Conservation (phyloP, 1,140 invertebrate genomes). For the Eueides isabella region DNA sequence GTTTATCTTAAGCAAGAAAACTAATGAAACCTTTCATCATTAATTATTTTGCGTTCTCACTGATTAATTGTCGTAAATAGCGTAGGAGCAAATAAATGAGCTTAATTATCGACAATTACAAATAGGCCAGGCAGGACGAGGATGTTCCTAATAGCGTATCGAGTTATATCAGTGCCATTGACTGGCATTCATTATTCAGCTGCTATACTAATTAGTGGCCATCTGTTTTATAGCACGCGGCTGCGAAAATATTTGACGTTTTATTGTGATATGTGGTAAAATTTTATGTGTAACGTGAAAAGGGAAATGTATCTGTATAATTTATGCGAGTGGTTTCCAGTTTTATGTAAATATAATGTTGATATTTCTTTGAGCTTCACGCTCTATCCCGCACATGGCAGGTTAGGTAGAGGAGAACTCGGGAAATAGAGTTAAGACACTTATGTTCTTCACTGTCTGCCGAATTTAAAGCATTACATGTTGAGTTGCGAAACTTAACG, state of each 20-base stretch:
- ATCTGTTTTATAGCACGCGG: constrained; percentile 15
- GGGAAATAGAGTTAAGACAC: too few relatives aligned
- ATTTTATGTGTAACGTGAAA: neutral
- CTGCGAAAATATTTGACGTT: constrained; percentile 16
- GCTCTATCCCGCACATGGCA: too few relatives aligned
- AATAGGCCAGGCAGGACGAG: constrained; percentile 28
- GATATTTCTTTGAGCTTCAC: too few relatives aligned
- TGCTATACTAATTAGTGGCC: constrained; percentile 30
- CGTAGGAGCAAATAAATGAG: constrained; percentile 39
- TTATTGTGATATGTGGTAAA: constrained; percentile 8
- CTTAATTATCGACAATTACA: constrained; percentile 43
- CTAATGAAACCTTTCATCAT: neutral
- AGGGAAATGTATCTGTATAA: neutral
- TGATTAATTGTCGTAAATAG: constrained; percentile 34
- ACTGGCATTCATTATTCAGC: constrained; percentile 24
- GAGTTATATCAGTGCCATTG: constrained; percentile 31
- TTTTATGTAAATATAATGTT: neutral
- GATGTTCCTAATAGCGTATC: constrained; percentile 30
- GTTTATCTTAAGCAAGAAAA: neutral
- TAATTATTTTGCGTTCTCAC: neutral
- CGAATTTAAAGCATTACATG: too few relatives aligned
- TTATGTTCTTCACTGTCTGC: too few relatives aligned
- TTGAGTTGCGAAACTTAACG: too few relatives aligned
- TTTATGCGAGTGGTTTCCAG: neutral
- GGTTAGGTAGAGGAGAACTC: too few relatives aligned